Conservation (phyloP, 2,797 vertebrate genomes). For the Gallinago stenura region DNA sequence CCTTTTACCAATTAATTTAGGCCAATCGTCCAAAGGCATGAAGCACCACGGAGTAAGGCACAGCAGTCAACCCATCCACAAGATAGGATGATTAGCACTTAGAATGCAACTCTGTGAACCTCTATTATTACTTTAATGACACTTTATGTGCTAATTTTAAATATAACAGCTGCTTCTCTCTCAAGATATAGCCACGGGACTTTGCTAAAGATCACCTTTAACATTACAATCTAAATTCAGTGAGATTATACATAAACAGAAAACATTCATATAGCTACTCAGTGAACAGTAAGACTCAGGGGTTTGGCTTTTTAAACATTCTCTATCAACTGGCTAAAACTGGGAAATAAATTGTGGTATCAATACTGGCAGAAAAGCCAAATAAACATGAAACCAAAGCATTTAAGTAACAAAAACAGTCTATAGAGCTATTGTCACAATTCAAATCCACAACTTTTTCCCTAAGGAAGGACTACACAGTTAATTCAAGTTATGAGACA, state of each 20-base stretch:
- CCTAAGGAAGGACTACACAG: background rate
- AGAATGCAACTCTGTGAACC: conserved; percentile 27
- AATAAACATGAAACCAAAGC: background rate
- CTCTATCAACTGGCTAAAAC: background rate
- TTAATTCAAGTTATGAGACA: conserved; percentile 17
- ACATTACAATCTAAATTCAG: conserved; percentile 58
- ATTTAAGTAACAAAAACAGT: background rate
- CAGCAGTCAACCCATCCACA: conserved; percentile 22
- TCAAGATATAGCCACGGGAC: conserved; percentile 7
- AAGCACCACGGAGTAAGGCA: background rate
- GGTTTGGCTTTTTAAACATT: background rate
- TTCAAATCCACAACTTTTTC: background rate
- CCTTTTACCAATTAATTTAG: conserved; percentile 22
- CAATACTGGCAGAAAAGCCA: background rate
- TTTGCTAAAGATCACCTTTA: conserved; percentile 64
- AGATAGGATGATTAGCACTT: background rate
- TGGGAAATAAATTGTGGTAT: background rate
- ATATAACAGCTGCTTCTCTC: conserved; percentile 57
- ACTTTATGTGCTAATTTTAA: conserved; percentile 56
- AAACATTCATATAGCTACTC: background rate
- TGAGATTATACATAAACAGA: conserved; percentile 37
- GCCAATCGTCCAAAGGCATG: background rate
- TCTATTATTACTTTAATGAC: conserved; percentile 39
- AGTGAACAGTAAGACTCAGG: background rate
- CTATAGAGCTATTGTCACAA: background rate